phyloP scores from a whole-genome alignment of 2,888 invertebrate genomes.

The Drosophila atripex region DNA sequence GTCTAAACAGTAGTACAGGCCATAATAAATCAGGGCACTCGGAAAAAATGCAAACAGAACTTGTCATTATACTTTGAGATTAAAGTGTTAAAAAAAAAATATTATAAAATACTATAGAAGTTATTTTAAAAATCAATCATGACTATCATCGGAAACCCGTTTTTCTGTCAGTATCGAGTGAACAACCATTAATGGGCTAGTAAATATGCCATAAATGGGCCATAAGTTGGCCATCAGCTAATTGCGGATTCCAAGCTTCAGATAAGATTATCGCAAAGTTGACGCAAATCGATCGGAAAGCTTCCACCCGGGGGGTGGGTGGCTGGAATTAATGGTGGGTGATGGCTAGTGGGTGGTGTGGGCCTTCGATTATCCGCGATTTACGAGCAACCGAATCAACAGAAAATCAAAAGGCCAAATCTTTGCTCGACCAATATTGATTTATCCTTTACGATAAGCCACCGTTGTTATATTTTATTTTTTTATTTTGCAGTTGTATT shows the following conservation, averaged over 20 bases:
- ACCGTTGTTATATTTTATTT: constrained; percentile 5
- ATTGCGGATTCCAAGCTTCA: constrained; percentile 19
- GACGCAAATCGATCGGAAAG: constrained; percentile 31
- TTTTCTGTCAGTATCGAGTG: neutral
- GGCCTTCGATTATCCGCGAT: constrained; percentile 25
- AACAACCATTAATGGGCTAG: constrained; percentile 13
- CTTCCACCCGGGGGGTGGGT: constrained; percentile 3
- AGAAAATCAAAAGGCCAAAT: constrained; percentile 35
- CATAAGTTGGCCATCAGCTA: constrained; percentile 34
- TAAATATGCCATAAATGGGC: constrained; percentile 33
- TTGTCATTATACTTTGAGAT: no score
- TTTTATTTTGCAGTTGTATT: constrained; percentile 2
- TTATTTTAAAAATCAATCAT: neutral
- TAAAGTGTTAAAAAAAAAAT: neutral
- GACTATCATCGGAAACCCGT: neutral
- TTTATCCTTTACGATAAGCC: constrained; percentile 43
- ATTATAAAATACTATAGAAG: neutral
- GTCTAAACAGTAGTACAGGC: neutral
- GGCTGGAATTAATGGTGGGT: no score
- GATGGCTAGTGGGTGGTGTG: neutral
- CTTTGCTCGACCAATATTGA: constrained; percentile 37
- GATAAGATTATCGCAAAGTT: constrained; percentile 33
- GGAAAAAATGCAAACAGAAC: no score
- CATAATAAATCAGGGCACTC: no score
- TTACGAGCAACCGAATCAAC: constrained; percentile 32